A percentile compares a stretch with the other conserved stretches of the same genome.
These are phyloP conservation scores for Scortum barcoo DNA, from an alignment of 2,113 vertebrate species.

Conservation along the genomic window DNA sequence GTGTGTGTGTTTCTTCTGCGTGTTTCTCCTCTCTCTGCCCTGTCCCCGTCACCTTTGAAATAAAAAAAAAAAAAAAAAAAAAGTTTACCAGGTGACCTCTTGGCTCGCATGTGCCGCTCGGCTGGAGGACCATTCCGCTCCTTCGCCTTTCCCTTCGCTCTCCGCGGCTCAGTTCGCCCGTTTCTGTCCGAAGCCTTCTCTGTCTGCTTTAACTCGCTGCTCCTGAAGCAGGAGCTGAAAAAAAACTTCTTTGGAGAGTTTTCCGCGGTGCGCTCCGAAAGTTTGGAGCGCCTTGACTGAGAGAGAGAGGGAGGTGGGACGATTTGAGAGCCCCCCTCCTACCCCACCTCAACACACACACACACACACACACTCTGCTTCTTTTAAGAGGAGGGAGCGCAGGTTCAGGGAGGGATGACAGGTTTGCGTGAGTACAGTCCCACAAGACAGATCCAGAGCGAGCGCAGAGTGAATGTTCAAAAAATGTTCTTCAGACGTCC, in stretches of 20 bases:
- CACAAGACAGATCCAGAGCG: neutral
- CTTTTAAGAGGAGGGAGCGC: constrained; percentile 65
- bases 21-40: constrained; percentile 14
- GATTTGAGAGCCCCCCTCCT: constrained; percentile 53
- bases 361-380: constrained; percentile 30
- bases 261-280: constrained; percentile 75
- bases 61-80: neutral
- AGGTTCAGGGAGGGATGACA: constrained; percentile 69
- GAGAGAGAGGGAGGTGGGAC: constrained; percentile 77
- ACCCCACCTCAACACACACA: constrained; percentile 15
- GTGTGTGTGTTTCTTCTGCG: neutral
- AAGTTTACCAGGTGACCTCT: constrained; percentile 62
- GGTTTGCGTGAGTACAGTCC: constrained; percentile 40
- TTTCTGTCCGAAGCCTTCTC: constrained; percentile 18
- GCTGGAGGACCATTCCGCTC: constrained; percentile 74
- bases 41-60: constrained; percentile 4
- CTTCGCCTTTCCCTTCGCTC: constrained; percentile 70
- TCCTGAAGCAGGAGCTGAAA: constrained; percentile 47
- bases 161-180: constrained; percentile 12
- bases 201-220: constrained; percentile 26
- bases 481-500: neutral
- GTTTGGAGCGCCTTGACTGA: constrained; percentile 76
- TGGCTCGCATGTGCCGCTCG: constrained; percentile 78
- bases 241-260: constrained; percentile 68
- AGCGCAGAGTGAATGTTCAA: neutral